Evolutionary conservation across 2,113 vertebrate genomes (phyloP).

Genomic region (Neodon shergylaensis): DNA sequence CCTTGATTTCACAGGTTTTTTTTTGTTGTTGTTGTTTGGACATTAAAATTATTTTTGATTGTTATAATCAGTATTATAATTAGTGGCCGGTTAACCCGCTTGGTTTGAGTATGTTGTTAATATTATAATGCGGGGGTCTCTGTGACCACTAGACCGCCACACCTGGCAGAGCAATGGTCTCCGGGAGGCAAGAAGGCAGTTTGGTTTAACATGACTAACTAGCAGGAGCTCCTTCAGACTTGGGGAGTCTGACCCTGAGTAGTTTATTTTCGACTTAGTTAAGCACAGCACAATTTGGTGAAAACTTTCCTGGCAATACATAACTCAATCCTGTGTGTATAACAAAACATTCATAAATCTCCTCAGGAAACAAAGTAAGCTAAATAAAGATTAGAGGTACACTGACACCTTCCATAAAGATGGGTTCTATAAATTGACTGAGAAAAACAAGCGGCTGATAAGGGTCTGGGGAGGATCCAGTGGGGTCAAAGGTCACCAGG

Average conservation of each 20-base stretch:
- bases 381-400: not conserved
- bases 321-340: not conserved
- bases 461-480: not conserved
- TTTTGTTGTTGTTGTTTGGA: not conserved
- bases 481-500: not conserved
- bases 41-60: not conserved
- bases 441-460: not conserved
- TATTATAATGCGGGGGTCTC: not conserved
- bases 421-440: not conserved
- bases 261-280: not conserved
- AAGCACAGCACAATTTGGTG: not conserved
- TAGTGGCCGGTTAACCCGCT: not conserved
- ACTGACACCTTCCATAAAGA: not conserved
- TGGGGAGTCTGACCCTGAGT: not conserved
- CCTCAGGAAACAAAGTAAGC: not conserved
- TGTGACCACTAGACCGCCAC: not conserved
- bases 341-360: not conserved
- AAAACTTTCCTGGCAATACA: not conserved
- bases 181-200: not conserved
- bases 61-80: not conserved
- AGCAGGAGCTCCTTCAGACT: not conserved
- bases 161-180: not conserved
- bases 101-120: not conserved
- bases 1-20: not conserved
- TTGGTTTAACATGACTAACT: not conserved